These are phyloP conservation scores for Mungos mungo DNA, from an alignment of 2,113 vertebrate species.

Conservation along the genomic window DNA sequence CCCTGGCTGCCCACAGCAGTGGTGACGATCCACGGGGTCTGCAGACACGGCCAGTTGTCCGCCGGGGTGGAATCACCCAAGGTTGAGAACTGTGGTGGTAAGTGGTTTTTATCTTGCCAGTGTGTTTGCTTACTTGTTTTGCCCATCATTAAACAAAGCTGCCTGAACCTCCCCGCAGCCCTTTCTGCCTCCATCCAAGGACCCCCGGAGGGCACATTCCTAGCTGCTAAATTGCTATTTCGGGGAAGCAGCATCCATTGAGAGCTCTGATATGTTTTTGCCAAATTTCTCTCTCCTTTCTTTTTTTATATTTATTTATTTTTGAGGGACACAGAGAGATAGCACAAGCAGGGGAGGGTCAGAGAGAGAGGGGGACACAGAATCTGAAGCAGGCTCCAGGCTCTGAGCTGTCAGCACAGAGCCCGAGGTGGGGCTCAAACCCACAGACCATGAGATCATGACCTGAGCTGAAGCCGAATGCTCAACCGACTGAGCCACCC, in stretches of 20 bases:
- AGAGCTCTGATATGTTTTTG: neutral
- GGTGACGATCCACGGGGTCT: neutral
- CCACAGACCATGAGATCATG: no score
- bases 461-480: no score
- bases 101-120: neutral
- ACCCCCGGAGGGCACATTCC: neutral
- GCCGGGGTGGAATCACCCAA: neutral
- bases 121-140: neutral
- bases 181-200: neutral
- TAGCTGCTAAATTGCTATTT: neutral
- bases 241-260: neutral
- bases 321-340: no score
- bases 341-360: no score
- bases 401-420: no score
- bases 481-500: no score
- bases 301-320: no score
- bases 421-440: no score
- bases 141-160: neutral
- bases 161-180: neutral
- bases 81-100: neutral
- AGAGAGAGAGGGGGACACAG: no score
- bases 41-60: rapidly evolving
- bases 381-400: no score
- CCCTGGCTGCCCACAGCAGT: neutral
- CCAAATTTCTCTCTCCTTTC: neutral